Evolutionary conservation across 2,888 invertebrate species (phyloP).

Genomic region (Drosophila cyrtoloma): DNA sequence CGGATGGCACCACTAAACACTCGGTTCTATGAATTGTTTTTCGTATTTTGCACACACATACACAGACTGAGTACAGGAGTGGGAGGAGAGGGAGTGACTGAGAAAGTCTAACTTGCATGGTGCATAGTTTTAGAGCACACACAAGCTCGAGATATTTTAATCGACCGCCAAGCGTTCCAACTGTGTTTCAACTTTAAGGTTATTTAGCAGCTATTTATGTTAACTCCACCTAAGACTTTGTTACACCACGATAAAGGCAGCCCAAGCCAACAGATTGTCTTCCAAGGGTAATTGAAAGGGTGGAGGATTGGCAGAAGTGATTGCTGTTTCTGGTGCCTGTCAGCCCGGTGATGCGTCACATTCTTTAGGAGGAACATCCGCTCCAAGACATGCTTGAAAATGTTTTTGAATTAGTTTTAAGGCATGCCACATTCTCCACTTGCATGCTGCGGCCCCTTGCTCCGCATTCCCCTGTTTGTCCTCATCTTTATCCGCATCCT

Average conservation of each 20-base stretch:
- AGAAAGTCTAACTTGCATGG: neutral
- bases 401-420: constrained; percentile 63
- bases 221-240: constrained; percentile 21
- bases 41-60: neutral
- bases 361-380: constrained; percentile 38
- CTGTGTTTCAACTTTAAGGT: constrained; percentile 47
- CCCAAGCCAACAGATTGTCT: constrained; percentile 5
- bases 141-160: constrained; percentile 48
- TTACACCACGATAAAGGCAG: constrained; percentile 29
- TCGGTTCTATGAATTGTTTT: constrained; percentile 26
- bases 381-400: constrained; percentile 42
- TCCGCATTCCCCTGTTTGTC: neutral
- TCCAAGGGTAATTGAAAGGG: neutral
- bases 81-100: neutral
- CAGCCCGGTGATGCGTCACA: constrained; percentile 53
- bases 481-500: neutral
- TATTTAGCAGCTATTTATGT: constrained; percentile 51
- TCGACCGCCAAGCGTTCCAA: constrained; percentile 53
- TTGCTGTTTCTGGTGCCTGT: constrained; percentile 29
- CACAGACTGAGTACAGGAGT: neutral
- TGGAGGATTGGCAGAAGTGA: neutral
- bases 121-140: constrained; percentile 34
- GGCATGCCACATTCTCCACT: constrained; percentile 48
- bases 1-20: constrained; percentile 3
- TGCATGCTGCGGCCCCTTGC: constrained; percentile 9